A percentile compares a stretch with the other conserved stretches of the same genome.
Conservation (phyloP, 2,113 vertebrate species). For the Hemiscyllium ocellatum region DNA sequence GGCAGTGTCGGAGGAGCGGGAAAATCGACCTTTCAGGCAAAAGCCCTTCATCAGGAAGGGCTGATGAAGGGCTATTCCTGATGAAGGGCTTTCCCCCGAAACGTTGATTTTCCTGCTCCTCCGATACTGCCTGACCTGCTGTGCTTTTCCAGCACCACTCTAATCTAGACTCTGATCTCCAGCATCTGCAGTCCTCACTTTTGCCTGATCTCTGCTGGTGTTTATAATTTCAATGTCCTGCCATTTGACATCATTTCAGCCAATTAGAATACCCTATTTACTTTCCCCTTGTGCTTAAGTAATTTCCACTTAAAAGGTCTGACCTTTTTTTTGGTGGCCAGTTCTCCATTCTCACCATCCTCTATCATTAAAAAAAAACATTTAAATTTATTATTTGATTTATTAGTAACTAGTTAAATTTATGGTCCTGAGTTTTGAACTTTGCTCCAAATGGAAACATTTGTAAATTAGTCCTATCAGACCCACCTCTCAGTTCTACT, state of each 20-base stretch:
- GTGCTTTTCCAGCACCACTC: no score
- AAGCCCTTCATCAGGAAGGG: no score
- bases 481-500: not conserved
- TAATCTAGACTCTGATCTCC: no score
- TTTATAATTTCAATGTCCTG: not conserved
- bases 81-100: no score
- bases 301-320: not conserved
- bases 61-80: no score
- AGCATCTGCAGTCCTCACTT: no score
- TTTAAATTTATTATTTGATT: not conserved
- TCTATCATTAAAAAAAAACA: not conserved
- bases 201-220: not conserved
- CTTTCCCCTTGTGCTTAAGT: not conserved
- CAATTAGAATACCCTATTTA: not conserved
- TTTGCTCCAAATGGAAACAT: not conserved
- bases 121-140: no score
- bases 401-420: not conserved
- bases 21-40: no score
- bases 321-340: not conserved
- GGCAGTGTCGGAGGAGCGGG: no score
- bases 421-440: not conserved
- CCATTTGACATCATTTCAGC: not conserved
- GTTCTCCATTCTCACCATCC: not conserved
- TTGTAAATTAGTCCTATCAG: not conserved
- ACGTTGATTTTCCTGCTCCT: no score